Base-by-base conservation (phyloP, 1,140 invertebrate genomes). In the Asbolus verrucosus region DNA sequence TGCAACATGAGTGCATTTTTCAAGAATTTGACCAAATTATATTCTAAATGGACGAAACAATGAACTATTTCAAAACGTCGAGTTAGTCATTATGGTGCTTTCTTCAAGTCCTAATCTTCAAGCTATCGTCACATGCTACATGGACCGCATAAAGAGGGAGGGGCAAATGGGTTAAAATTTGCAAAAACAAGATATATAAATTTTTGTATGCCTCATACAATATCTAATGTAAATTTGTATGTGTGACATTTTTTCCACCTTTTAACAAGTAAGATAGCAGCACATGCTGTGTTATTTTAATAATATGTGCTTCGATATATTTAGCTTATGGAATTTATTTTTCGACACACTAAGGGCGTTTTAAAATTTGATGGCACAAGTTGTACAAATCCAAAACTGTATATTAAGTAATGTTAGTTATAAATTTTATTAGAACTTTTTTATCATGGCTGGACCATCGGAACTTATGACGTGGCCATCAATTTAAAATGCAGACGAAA, bases 31-130 rank as follows among this genome's bases (percentile, higher is more conserved):
- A 65, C 36, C 13, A 36, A n/a, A n/a, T 71, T 67, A 72, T 71
- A 74, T 70, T 72, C 67, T 72, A 72, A 74, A 74, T 31, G 27
- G 67, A 67, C 69, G 65, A 36, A 24, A 61, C 69, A 74, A 46
- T 71, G 70, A 71, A 77, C 69, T 71, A 67, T 68, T 71, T 65
- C 46, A 70, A 69, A 72, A 73, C 68, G 38, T 70, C 76, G 70
- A 77, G 70, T 75, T 69, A 62, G 74, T 73, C 67, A 59, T 72
- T 75, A 79, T 76, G 80, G 78, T 80, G 79, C 80, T 80, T 81
- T 81, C 77, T 79, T 79, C 77, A 79, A 76, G 74, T 79, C 77
- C 78, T 78, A 62, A 16, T 79, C 78, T 78, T 80, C 80, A 80
- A 80, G 79, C 79, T n/a, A n/a, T n/a, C n/a, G n/a, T n/a, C n/a